These are phyloP conservation scores for Vannuccia rotundouncinata DNA, from an alignment of 2,888 invertebrate species.

Conservation along the genomic window DNA sequence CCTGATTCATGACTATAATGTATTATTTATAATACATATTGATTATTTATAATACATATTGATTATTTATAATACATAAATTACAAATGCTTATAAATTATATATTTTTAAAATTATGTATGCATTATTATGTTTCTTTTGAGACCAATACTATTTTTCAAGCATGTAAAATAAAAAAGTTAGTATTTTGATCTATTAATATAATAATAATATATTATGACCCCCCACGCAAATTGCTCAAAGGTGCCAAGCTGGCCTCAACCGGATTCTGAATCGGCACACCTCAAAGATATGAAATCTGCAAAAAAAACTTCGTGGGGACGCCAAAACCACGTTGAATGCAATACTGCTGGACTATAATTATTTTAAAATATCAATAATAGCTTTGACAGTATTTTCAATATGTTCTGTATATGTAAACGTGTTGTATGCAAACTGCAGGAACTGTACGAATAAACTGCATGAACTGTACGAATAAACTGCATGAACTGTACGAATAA, in stretches of 20 bases:
- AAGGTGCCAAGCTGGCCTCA: constrained; percentile 14
- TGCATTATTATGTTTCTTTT: constrained; percentile 11
- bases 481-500: too few relatives aligned
- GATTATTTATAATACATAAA: too few relatives aligned
- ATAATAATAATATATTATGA: constrained; percentile 19
- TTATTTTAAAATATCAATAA: too few relatives aligned
- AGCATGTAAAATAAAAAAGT: constrained; percentile 26
- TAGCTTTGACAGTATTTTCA: too few relatives aligned
- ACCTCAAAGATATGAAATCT: constrained; percentile 22
- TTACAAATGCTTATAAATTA: constrained; percentile 26
- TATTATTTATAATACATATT: too few relatives aligned
- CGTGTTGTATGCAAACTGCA: too few relatives aligned
- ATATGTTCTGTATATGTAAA: too few relatives aligned
- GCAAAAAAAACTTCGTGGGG: constrained; percentile 20
- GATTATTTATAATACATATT: too few relatives aligned
- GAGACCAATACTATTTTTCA: constrained; percentile 16
- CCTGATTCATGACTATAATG: too few relatives aligned
- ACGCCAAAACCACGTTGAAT: constrained; percentile 16
- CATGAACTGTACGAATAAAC: too few relatives aligned
- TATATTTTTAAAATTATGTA: constrained; percentile 10
- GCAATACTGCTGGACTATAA: constrained; percentile 18
- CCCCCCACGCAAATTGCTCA: constrained; percentile 21
- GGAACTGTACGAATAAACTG: too few relatives aligned
- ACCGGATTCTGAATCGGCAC: constrained; percentile 26
- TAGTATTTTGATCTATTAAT: constrained; percentile 9